These are phyloP conservation scores for Synergus gifuensis DNA, from an alignment of 2,888 invertebrate genomes.

Conservation along the genomic window DNA sequence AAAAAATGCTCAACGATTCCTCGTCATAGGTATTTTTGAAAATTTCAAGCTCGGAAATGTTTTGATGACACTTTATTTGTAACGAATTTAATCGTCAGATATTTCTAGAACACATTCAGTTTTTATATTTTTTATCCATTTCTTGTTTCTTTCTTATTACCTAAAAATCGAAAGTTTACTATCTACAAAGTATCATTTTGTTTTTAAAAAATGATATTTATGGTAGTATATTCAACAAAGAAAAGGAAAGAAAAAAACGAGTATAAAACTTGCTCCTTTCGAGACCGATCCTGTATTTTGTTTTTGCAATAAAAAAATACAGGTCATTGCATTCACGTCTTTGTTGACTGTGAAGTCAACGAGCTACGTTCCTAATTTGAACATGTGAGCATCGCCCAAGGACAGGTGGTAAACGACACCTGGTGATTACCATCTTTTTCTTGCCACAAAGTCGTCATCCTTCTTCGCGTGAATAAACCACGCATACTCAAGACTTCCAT, in stretches of 20 bases:
- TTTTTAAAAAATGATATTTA: no score
- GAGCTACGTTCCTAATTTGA: neutral
- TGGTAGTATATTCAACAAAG: no score
- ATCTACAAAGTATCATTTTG: no score
- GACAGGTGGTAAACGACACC: constrained; percentile 5
- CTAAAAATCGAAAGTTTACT: no score
- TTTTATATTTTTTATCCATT: no score
- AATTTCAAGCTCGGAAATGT: neutral
- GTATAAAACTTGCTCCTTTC: no score
- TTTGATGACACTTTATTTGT: no score
- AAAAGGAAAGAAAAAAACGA: no score
- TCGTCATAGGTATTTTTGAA: neutral
- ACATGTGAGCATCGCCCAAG: neutral
- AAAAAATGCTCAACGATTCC: neutral
- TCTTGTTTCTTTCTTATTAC: no score
- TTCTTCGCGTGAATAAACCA: neutral
- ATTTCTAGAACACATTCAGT: no score
- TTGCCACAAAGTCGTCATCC: neutral
- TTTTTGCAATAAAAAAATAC: neutral
- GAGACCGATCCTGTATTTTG: neutral
- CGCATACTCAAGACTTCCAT: neutral
- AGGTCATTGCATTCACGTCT: neutral
- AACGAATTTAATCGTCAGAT: no score
- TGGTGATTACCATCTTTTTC: neutral
- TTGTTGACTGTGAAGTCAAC: neutral